A percentile compares a stretch with the other conserved stretches of the same genome.
Conservation (phyloP, 1,140 invertebrate genomes). For the Tetragonula clypearis region DNA sequence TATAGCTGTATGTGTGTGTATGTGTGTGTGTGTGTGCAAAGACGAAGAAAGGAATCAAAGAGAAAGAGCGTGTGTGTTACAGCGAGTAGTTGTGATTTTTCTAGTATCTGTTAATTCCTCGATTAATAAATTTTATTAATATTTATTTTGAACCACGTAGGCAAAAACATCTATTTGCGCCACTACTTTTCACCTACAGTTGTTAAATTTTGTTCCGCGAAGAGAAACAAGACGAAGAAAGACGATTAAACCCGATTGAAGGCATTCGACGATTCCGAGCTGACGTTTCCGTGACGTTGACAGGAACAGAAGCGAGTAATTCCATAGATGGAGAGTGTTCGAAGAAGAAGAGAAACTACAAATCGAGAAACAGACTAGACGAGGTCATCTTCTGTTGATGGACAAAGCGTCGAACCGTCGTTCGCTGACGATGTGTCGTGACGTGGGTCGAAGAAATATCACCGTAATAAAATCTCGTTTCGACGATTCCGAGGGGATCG, state of each 20-base stretch:
- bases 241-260: not conserved
- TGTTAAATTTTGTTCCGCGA: too few species aligned
- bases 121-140: too few species aligned
- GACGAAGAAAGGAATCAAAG: too few species aligned
- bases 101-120: too few species aligned
- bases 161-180: too few species aligned
- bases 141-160: too few species aligned
- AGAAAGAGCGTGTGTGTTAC: too few species aligned
- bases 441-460: not conserved
- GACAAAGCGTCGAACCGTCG: not conserved
- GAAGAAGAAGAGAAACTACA: not conserved
- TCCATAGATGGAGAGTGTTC: accelerated
- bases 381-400: not conserved
- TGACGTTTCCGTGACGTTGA: not conserved
- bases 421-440: not conserved
- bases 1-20: too few species aligned
- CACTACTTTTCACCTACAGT: too few species aligned
- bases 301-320: not conserved
- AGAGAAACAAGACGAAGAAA: too few species aligned
- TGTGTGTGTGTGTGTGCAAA: too few species aligned
- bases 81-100: too few species aligned
- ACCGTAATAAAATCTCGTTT: conserved; percentile 9
- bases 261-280: not conserved
- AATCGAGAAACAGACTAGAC: not conserved
- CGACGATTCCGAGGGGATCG: not conserved